These are phyloP conservation scores for Oryzias dopingdopingensis DNA, from an alignment of 2,797 vertebrate genomes.

Conservation along the genomic window DNA sequence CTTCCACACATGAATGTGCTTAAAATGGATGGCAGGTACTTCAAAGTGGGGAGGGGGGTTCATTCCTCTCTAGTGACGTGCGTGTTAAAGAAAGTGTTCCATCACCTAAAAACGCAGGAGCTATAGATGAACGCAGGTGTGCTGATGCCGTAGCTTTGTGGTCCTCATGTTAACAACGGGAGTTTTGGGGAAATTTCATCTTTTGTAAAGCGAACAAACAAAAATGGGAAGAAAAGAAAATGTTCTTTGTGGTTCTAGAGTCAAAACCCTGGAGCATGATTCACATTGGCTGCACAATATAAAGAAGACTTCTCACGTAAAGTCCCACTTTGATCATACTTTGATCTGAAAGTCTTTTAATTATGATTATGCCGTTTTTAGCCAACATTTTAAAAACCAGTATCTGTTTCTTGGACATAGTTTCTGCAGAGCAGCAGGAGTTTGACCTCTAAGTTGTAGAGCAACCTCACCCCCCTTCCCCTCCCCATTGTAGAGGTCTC, in stretches of 20 bases:
- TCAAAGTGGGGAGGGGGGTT: slow-evolving; percentile 42
- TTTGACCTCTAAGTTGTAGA: no score
- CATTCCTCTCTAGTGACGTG: slow-evolving; percentile 25
- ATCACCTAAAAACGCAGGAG: slow-evolving; percentile 23
- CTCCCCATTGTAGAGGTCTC: no score
- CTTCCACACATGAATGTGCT: slow-evolving; percentile 37
- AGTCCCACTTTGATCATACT: no score
- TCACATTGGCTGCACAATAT: no score
- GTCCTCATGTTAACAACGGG: slow-evolving; percentile 17
- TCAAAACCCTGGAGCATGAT: slow-evolving; percentile 12
- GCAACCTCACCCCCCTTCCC: no score
- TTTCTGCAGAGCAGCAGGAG: no score
- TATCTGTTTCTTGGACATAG: no score
- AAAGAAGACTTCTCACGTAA: no score
- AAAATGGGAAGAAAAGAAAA: slow-evolving; percentile 27
- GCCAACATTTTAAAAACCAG: no score
- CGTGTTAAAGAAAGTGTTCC: slow-evolving; percentile 19
- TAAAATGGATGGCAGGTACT: slow-evolving; percentile 21
- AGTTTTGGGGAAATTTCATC: slow-evolving; percentile 40
- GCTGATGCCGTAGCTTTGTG: slow-evolving; percentile 29
- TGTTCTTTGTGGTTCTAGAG: slow-evolving; percentile 20
- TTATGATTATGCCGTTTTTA: no score
- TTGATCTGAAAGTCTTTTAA: no score
- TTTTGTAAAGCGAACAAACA: slow-evolving; percentile 35
- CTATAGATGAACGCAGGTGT: slow-evolving; percentile 44